Base-by-base conservation (phyloP, 2,797 vertebrate species). In the Monodelphis domestica region DNA sequence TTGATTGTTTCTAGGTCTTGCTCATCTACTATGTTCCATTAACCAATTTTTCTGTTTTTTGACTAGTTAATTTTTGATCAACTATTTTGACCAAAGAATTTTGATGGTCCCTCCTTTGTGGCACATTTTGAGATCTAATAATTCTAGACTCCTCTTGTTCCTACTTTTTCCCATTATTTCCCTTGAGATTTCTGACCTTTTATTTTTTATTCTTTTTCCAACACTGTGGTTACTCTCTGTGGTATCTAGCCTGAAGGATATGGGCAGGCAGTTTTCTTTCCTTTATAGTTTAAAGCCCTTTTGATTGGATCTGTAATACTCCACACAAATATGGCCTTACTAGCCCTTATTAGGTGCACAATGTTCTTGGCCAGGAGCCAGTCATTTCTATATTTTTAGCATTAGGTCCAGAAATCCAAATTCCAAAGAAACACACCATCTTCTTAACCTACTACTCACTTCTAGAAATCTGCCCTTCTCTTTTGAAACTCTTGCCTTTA, bases 251-350 rank as follows among this genome's bases (percentile, higher is more conserved):
- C 84, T 84, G 38, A 38, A 24, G 38, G 38, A 84, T 50, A 50
- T 4, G 84, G 9, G 38, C 50, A 38, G 70, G 21, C 38, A 84
- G 70, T 84, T 84, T 84, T 50, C 70, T 84, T 84, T 84, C 70
- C 38, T 84, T 84, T 84, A 26, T 50, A 84, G 38, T 50, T 26
- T 84, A 84, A 84, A 84, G 24, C 70, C 70, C 38, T 84, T 84
- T 84, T 84, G 70, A 84, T 84, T 84, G 50, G 70, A 84, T 84
- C 84, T 84, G 70, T 24, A 84, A 84, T 84, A 84, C 70, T 50
- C 21, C 70, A 84, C 45, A 38, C 38, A 84, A 84, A 84, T 50
- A 84, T 30, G 50, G 45, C 70, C 70, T 84, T 84, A 84, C 38
- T 84, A 84, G 4, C 70, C 38, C 38, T 84, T 84, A 50, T 84